Evolutionary conservation across 2,888 invertebrate species (phyloP).

Genomic region (Zeuzera pyrina): DNA sequence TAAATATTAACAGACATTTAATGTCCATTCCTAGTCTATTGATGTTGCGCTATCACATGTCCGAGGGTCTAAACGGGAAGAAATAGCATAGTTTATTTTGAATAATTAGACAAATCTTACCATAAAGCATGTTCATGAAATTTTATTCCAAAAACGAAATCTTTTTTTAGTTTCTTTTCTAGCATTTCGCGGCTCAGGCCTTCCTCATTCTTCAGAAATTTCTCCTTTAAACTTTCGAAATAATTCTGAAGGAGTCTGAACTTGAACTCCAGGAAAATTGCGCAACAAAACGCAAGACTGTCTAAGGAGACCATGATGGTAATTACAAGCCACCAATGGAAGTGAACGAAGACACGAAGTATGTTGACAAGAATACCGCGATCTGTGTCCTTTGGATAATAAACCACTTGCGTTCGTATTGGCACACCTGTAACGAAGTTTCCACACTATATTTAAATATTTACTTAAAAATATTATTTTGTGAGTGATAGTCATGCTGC

Average conservation of each 20-base stretch:
- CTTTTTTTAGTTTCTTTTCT: slow-evolving; percentile 24
- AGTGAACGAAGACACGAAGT: slow-evolving; percentile 27
- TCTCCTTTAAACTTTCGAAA: slow-evolving; percentile 26
- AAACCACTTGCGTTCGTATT: slow-evolving; percentile 34
- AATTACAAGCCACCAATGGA: slow-evolving; percentile 41
- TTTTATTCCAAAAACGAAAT: slow-evolving; percentile 34
- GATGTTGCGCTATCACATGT: too few species aligned
- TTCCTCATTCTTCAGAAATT: slow-evolving; percentile 16
- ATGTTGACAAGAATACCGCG: slow-evolving; percentile 27
- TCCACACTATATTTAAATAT: not conserved
- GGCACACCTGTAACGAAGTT: slow-evolving; percentile 29
- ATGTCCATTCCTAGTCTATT: too few species aligned
- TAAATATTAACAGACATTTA: too few species aligned
- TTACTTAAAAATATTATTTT: not conserved
- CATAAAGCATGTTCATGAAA: slow-evolving; percentile 40
- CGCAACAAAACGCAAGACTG: slow-evolving; percentile 26
- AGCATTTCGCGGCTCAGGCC: slow-evolving; percentile 15
- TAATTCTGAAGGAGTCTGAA: slow-evolving; percentile 32
- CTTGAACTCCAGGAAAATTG: slow-evolving; percentile 32
- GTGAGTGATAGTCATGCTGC: too few species aligned
- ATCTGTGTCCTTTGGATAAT: slow-evolving; percentile 24
- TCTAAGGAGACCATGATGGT: slow-evolving; percentile 34
- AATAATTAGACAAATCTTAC: slow-evolving; percentile 25
- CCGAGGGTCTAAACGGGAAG: too few species aligned
- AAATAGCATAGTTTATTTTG: not conserved